Base-by-base conservation (phyloP, 2,113 vertebrate genomes). In the Pitta sordida region DNA sequence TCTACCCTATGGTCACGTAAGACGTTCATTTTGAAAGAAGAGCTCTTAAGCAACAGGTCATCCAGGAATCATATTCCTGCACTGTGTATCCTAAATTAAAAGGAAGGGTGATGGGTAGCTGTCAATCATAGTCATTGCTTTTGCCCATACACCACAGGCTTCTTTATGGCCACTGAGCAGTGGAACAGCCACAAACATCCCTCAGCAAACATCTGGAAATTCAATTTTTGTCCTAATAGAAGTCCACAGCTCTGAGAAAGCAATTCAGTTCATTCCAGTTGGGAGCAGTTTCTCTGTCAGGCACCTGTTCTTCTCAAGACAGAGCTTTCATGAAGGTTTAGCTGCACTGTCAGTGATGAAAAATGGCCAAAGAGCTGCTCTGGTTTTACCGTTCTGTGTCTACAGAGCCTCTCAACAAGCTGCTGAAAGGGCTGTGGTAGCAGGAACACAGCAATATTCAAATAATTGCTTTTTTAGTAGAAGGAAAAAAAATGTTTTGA, bases 211-310 rank as follows among this genome's bases (percentile, higher is more conserved):
- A 41, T 13, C 63, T 88, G 58, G 73, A 96, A 95, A 96, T 89
- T 89, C 85, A 93, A 90, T 93, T 94, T 96, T 95, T 81, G 77
- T 67, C 86, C 86, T 87, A 81, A 93, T 55, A 74, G 70, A 86
- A 93, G 86, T 64, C 69, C 65, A 75, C 15, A 74, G 82, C 70
- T 75, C 80, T 89, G 79, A 90, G 75, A 86, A 93, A 83, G 86
- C 58, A 93, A 82, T 82, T 95, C 73, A 20, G 1, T 26, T 81
- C 86, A 26, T 76, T 92, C 64, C 84, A 92, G 73, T 4, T 3
- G 30, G 90, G 84, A 86, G 78, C 58, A 53, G 62, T 85, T 95
- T 87, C 70, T 93, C 83, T 63, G 79, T 70, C 96, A 94, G 88
- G 88, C 58, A 91, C 88, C 75, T 93, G 64, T 36, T 95, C 84